Base-by-base conservation (phyloP, 2,113 vertebrate genomes). In the Cyanoliseus patagonus region DNA sequence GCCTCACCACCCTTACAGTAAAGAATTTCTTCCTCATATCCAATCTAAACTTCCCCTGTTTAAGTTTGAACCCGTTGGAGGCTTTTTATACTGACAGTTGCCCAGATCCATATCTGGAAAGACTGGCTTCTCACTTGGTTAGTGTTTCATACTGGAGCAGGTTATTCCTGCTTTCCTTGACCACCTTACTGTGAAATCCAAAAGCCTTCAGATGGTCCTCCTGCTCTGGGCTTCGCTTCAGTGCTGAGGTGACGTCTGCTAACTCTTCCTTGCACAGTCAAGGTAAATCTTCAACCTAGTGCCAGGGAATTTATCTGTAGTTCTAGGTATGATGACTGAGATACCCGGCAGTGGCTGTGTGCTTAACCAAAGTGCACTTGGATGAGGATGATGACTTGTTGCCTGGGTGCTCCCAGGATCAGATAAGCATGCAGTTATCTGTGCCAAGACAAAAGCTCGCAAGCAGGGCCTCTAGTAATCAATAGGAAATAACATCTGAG, bases 101-200 rank as follows among this genome's bases (percentile, higher is more conserved):
- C 52, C 39, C 30, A 20, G 19, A 23, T 79, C 66, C 3, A 0
- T 3, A 9, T 62, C 33, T 47, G 44, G 76, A 63, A 62, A 67
- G 44, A 7, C 7, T 7, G 22, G 63, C 52, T 63, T 17, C 70
- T 33, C 23, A 2, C n/a, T 30, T 25, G 18, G 51, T 42, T 73
- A 20, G 5, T 20, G 1, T 13, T 0, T 25, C 25, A 12, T 59
- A 15, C 20, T 18, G 59, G 13, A 91, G 79, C 0, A 1, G 31
- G 37, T 91, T 66, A 15, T 7, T 72, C 30, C 68, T 2, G 3
- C 83, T 47, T 42, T 46, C 51, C 51, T 64, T 84, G 30, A 10
- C 35, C 55, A 15, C 13, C 31, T 41, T 33, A 15, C 77, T 30
- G 44, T 17, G 83, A 64, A 74, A 95, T 61, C 35, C 62, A 23